Base-by-base conservation (phyloP, 2,888 invertebrate species). In the Lasioglossum vierecki region DNA sequence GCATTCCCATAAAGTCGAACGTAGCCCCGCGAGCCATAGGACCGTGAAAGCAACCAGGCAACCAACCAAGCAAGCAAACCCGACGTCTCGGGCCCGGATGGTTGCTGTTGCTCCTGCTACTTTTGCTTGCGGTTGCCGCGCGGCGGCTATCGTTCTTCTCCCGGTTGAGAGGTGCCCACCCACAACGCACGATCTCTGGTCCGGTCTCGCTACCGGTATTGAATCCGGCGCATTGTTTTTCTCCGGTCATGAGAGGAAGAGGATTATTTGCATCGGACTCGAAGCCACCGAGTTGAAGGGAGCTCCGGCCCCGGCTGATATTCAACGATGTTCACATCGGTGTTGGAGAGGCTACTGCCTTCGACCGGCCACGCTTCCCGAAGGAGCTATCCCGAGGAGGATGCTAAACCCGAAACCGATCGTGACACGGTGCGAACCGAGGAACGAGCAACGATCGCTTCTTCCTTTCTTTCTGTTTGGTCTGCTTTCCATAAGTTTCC, bases 161-260 rank as follows among this genome's bases (percentile, higher is more conserved):
- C 83, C 84, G 66, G 87, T 85, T 82, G 88, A 89, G 86, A 88
- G 92, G 88, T 90, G 95, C 95, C 95, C 95, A 95, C 95, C 95
- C 95, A 94, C 95, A 94, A 94, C 91, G 95, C 94, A 94, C 94
- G 94, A 94, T 95, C 93, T 94, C 91, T 30, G 86, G 88, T 80
- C 84, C 85, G 88, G 88, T 87, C 91, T 93, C 90, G 94, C 95
- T 95, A 95, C 95, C 94, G 94, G 95, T 94, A 95, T 95, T 95
- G 95, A 95, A 94, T 94, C 94, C 92, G 91, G 91, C 93, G 94
- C 93, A 94, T 95, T 95, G 94, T 94, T 95, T 95, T 95, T 93
- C 92, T 92, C 89, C 89, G 92, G 91, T 93, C 93, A 93, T 93
- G 93, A 93, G 93, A 93, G 90, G 88, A 92, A 90, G 91, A 92